Evolutionary conservation across 2,113 vertebrate species (phyloP), one percentile per base, ranked within the genome.

Genomic region (Argyrosomus japonicus): DNA sequence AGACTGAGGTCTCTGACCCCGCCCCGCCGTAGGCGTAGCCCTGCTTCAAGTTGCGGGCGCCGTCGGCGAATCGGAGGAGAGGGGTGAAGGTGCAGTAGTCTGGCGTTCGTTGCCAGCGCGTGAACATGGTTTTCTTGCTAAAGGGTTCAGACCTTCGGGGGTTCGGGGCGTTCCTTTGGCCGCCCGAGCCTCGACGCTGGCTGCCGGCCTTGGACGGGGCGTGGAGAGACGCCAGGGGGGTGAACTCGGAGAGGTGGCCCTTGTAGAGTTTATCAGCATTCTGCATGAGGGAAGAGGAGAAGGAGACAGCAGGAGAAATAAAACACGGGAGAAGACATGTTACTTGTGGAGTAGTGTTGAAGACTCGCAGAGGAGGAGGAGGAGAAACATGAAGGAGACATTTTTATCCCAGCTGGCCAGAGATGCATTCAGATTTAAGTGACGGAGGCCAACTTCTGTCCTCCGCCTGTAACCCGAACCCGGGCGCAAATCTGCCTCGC

Each of bases 1-100:
- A 97, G 54, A 97, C 96, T 3, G 95, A 94, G 6, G 97, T 96
- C 91, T 97, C 96, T 68, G 94, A 92, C 85, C 94, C 95, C 23
- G 95, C 91, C 90, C 93, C 90, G 17, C 68, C 70, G 90, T 91
- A 91, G 80, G 80, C 56, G 63, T 89, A 92, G 18, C 90, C 85
- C 57, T 79, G 80, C 73, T 89, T 84, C 23, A 93, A 87, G 54
- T 21, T 84, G 79, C 82, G 88, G 82, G 75, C 87, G 88, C 90
- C 94, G 64, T 92, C 93, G 3, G 94, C 88, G 71, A 94, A 95
- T 80, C 91, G 91, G 81, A 96, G 92, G 63, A 95, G 89, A 36
- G 96, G 95, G 36, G 95, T 91, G 92, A 96, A 96, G 88, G 94
- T 96, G 86, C 90, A 86, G 90, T 95, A 96, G 94, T 96, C 94